These are phyloP conservation scores for Epicauta chinensis DNA, from an alignment of 1,140 invertebrate species.

Conservation along the genomic window DNA sequence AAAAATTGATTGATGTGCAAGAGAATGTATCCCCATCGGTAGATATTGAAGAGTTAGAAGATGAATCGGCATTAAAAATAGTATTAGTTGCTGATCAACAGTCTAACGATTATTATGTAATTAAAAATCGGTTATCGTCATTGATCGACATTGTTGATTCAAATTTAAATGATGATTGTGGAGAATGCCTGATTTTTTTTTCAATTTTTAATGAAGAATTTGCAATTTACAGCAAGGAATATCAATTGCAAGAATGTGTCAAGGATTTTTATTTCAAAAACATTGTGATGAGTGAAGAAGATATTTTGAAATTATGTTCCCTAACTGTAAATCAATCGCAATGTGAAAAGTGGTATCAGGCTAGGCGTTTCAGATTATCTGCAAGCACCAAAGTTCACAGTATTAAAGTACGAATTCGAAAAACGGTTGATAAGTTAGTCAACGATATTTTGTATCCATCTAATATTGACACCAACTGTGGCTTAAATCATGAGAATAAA, in stretches of 20 bases:
- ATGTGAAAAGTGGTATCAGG: conserved; percentile 23
- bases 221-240: no score
- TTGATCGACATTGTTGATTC: background rate
- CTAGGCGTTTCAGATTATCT: conserved; percentile 24
- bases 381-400: conserved; percentile 27
- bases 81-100: background rate
- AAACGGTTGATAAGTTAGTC: conserved; percentile 21
- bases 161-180: no score
- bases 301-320: conserved; percentile 33
- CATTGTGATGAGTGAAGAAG: conserved; percentile 27
- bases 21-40: background rate
- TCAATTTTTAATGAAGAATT: conserved; percentile 11
- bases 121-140: background rate
- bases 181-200: background rate
- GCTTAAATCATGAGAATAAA: no score
- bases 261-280: conserved; percentile 29
- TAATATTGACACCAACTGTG: conserved; percentile 20
- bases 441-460: conserved; percentile 20
- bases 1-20: background rate
- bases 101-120: background rate
- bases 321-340: conserved; percentile 27
- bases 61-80: background rate
- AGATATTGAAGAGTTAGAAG: background rate
- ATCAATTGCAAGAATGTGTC: conserved; percentile 18
- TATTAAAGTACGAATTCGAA: conserved; percentile 26